Evolutionary conservation across 2,797 vertebrate genomes (phyloP).

Genomic region (Hephaestus fuliginosus): DNA sequence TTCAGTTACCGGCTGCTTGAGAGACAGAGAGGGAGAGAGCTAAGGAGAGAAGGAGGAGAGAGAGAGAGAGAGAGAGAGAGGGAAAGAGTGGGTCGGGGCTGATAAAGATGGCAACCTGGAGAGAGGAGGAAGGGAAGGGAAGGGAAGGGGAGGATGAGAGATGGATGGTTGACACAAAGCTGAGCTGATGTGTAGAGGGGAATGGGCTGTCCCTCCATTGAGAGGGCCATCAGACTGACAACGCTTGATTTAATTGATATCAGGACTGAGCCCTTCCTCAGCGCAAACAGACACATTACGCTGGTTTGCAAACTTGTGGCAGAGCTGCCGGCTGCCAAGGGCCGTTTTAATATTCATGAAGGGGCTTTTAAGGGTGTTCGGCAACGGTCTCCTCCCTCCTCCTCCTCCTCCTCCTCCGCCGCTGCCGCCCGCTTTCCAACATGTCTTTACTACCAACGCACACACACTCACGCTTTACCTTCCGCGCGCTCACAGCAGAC

Average conservation of each 20-base stretch:
- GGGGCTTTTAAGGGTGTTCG: conserved; percentile 91
- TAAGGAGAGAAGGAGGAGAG: conserved; percentile 11
- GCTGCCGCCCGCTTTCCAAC: conserved; percentile 50
- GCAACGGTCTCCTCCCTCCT: conserved; percentile 73
- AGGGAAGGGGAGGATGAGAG: conserved; percentile 79
- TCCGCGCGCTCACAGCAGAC: conserved; percentile 61
- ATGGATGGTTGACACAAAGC: conserved; percentile 93
- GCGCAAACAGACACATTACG: conserved; percentile 92
- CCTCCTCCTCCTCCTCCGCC: neutral
- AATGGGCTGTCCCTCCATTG: conserved; percentile 95
- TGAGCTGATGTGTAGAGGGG: conserved; percentile 93
- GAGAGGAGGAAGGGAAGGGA: conserved; percentile 34
- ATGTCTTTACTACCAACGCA: conserved; percentile 58
- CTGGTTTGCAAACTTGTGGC: conserved; percentile 93
- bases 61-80: conserved; percentile 23
- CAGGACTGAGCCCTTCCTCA: conserved; percentile 89
- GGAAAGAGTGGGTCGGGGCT: conserved; percentile 39
- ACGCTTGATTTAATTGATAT: conserved; percentile 95
- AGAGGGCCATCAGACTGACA: conserved; percentile 94
- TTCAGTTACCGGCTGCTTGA: conserved; percentile 86
- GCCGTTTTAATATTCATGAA: conserved; percentile 95
- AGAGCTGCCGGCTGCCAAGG: conserved; percentile 91
- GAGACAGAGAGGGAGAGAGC: conserved; percentile 66
- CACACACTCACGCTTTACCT: conserved; percentile 57
- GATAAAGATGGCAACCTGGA: conserved; percentile 71